Percentiles rank a stretch among this genome's conserved stretches.
Conservation (phyloP, 2,888 invertebrate genomes). For the Drosophila fungiperda region DNA sequence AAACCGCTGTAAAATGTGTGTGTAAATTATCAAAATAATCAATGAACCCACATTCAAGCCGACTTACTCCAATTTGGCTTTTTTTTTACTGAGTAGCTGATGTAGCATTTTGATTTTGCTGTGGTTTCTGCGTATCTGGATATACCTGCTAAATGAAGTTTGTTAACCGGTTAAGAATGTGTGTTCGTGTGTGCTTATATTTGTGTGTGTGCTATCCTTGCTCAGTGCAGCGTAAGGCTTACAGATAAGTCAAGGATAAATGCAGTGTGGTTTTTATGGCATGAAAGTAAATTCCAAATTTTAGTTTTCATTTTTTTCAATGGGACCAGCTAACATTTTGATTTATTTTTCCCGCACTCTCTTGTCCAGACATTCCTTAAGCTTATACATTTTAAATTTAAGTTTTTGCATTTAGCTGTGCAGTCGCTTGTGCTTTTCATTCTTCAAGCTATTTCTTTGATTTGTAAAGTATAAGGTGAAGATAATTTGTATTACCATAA, state of each 20-base stretch:
- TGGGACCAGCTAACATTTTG: neutral
- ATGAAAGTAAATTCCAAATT: slow-evolving; percentile 21
- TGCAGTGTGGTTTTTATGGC: slow-evolving; percentile 53
- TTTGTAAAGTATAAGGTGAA: neutral
- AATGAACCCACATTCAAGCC: slow-evolving; percentile 40
- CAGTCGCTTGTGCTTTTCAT: neutral
- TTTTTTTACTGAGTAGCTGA: slow-evolving; percentile 8
- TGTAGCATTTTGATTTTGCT: slow-evolving; percentile 52
- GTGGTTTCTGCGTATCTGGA: slow-evolving; percentile 19
- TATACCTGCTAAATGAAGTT: slow-evolving; percentile 44
- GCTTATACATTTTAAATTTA: slow-evolving; percentile 44
- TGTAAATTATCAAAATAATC: slow-evolving; percentile 21
- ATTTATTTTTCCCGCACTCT: neutral
- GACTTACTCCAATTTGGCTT: slow-evolving; percentile 16
- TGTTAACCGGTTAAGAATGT: slow-evolving; percentile 52
- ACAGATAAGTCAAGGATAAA: slow-evolving; percentile 65
- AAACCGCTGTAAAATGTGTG: slow-evolving; percentile 25
- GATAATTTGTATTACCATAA: neutral
- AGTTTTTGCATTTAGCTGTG: slow-evolving; percentile 13
- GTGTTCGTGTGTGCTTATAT: slow-evolving; percentile 20
- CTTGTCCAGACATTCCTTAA: neutral
- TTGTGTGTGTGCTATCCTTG: slow-evolving; percentile 32
- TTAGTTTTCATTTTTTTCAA: slow-evolving; percentile 5
- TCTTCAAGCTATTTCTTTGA: slow-evolving; percentile 10
- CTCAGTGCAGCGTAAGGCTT: slow-evolving; percentile 64